A percentile compares a stretch with the other conserved stretches of the same genome.
phyloP scores from a whole-genome alignment of 2,888 invertebrate species.

The Callyntrura sp. region DNA sequence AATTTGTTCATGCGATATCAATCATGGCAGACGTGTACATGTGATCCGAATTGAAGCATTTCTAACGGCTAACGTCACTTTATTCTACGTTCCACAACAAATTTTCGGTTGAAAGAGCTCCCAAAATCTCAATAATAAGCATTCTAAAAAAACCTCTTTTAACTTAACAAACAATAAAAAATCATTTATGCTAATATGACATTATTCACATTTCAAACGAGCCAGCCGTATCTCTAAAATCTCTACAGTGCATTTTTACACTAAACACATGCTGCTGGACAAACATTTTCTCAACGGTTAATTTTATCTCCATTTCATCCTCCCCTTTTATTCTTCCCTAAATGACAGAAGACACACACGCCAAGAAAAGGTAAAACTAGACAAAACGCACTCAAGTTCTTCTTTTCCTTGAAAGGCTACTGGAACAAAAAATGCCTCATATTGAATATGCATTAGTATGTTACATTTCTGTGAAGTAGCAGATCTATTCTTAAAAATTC shows the following conservation, averaged over 20 bases:
- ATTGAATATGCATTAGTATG: slow-evolving; percentile 60
- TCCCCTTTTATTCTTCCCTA: background rate
- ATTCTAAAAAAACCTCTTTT: too few relatives aligned
- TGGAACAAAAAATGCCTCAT: background rate
- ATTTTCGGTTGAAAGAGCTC: too few relatives aligned
- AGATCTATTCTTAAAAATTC: slow-evolving; percentile 22
- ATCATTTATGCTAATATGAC: too few relatives aligned
- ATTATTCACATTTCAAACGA: too few relatives aligned
- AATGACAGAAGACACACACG: slow-evolving; percentile 49
- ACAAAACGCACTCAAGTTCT: background rate
- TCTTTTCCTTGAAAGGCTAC: background rate
- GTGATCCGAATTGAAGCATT: too few relatives aligned
- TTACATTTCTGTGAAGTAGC: background rate
- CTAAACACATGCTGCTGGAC: background rate
- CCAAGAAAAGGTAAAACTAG: slow-evolving; percentile 23
- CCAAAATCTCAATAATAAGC: too few relatives aligned
- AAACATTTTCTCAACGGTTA: background rate
- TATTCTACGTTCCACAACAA: too few relatives aligned
- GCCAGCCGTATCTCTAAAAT: too few relatives aligned
- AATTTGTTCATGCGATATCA: too few relatives aligned
- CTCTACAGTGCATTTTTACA: background rate
- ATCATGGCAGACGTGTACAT: too few relatives aligned
- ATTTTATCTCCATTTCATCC: background rate
- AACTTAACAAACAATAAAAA: too few relatives aligned
- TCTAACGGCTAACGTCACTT: too few relatives aligned